Base-by-base conservation (phyloP, 2,888 invertebrate species). In the Meiosimyza platycephala region DNA sequence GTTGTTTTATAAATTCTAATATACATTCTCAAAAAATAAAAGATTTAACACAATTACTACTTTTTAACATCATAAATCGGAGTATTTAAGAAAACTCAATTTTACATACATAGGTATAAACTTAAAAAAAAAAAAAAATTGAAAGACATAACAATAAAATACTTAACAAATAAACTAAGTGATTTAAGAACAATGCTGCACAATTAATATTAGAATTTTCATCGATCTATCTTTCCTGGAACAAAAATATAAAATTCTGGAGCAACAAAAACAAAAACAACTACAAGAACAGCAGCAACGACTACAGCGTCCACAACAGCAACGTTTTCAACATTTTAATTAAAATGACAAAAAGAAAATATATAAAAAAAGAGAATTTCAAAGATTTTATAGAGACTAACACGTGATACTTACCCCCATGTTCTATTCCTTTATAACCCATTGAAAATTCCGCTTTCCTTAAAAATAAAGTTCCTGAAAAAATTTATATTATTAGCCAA, bases 141-240 rank as follows among this genome's bases (percentile, higher is more conserved):
- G 16, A 64, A 59, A 51, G 68, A 54, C 55, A 22, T 33, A 72
- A 62, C 50, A 74, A 47, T 65, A 54, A 73, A 74, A 74, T 22
- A 18, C 47, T 55, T 54, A 74, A 76, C 18, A 18, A 67, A 48
- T 67, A 76, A 76, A 74, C 77, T 75, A 78, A 78, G 76, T 78
- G 75, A 75, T 76, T 74, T 76, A 80, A 84, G 83, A 85, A 86
- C 80, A 80, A 82, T 83, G 84, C 84, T 86, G 84, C 86, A 87
- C 83, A 85, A 87, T 86, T 87, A 87, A 87, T 86, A 79, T 86
- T 87, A 93, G 93, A 91, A 92, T 93, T 91, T 93, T 93, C 91
- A 92, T 93, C 91, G 93, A 93, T 90, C 91, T 93, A 86, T 93
- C 93, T 91, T 93, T 93, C 91, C 91, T 93, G 89, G 91, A 92